Percentiles rank a stretch among this genome's conserved stretches.
Evolutionary conservation across 2,888 invertebrate genomes (phyloP).

Genomic region (Meloe dianella): DNA sequence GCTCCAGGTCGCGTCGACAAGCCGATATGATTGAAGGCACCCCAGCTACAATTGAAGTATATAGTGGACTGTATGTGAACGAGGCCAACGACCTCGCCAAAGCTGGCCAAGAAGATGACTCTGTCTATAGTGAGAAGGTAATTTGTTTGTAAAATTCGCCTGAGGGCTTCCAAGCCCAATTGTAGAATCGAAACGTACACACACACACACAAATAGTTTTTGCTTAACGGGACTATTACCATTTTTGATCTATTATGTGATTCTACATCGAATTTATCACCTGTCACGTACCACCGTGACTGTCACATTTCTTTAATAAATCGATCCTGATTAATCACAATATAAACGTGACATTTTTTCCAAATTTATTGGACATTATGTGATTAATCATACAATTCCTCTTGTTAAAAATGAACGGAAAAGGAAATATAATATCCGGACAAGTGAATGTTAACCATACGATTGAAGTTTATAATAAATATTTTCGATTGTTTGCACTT

Average conservation of each 20-base stretch:
- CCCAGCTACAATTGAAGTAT: slow-evolving; percentile 88
- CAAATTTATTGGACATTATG: not conserved
- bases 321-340: not conserved
- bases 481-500: slow-evolving; percentile 32
- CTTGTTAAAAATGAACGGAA: not conserved
- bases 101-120: slow-evolving; percentile 69
- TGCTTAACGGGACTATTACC: not conserved
- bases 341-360: not conserved
- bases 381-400: not conserved
- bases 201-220: not conserved
- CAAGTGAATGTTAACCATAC: slow-evolving; percentile 28
- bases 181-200: not conserved
- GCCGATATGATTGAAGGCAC: slow-evolving; percentile 68
- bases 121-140: slow-evolving; percentile 82
- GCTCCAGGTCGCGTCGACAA: slow-evolving; percentile 62
- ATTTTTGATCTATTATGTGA: not conserved
- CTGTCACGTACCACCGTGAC: slow-evolving; percentile 1
- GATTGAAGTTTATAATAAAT: slow-evolving; percentile 18
- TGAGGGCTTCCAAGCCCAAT: slow-evolving; percentile 9
- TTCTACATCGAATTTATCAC: not conserved
- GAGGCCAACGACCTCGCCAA: slow-evolving; percentile 78
- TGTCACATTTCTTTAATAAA: not conserved
- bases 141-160: slow-evolving; percentile 30
- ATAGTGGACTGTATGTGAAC: slow-evolving; percentile 89
- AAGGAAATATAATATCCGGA: not conserved